Percentiles rank a stretch among this genome's conserved stretches.
These are phyloP conservation scores for Tryphoninae sp. DNA, from an alignment of 2,888 invertebrate species.

Conservation along the genomic window DNA sequence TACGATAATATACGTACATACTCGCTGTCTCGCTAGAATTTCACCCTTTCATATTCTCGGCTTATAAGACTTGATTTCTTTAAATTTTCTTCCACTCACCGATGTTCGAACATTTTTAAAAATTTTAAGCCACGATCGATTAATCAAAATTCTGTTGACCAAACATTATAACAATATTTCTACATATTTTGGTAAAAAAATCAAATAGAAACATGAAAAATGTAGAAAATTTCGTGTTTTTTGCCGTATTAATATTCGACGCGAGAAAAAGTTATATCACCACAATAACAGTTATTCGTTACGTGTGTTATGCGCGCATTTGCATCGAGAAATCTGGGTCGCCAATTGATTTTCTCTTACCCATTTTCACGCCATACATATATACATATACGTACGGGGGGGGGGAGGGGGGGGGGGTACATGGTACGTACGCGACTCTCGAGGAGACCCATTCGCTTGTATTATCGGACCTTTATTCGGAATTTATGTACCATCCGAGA, in stretches of 20 bases:
- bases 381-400: not conserved
- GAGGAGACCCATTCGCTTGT: constrained; percentile 38
- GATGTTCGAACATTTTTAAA: too few species aligned
- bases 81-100: too few species aligned
- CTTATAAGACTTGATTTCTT: too few species aligned
- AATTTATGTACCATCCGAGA: constrained; percentile 52
- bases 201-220: too few species aligned
- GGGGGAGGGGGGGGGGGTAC: not conserved
- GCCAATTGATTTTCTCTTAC: constrained; percentile 28
- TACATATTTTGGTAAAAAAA: too few species aligned
- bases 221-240: too few species aligned
- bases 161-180: too few species aligned
- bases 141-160: too few species aligned
- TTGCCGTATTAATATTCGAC: too few species aligned
- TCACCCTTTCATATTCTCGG: too few species aligned
- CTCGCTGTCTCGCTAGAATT: too few species aligned
- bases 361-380: constrained; percentile 39
- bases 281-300: not conserved
- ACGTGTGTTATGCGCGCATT: not conserved
- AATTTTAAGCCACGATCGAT: too few species aligned
- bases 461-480: constrained; percentile 44
- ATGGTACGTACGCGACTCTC: constrained; percentile 6
- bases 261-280: not conserved
- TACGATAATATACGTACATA: constrained; percentile 12
- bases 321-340: constrained; percentile 35